Evolutionary conservation across 2,888 invertebrate species (phyloP).

Genomic region (Papilio demoleus): DNA sequence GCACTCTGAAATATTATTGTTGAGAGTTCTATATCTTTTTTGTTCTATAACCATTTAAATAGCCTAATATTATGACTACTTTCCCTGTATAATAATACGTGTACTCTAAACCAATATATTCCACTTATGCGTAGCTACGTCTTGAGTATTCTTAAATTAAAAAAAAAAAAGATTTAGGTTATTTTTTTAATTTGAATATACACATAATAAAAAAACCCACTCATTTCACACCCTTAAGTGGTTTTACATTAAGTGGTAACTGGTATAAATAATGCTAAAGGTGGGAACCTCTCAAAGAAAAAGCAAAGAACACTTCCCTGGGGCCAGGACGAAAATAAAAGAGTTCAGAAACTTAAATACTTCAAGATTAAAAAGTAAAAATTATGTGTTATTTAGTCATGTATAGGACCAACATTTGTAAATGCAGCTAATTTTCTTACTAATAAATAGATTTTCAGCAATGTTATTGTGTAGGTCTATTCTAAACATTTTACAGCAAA

Average conservation of each 20-base stretch:
- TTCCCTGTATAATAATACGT: too few species aligned
- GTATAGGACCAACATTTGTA: background rate
- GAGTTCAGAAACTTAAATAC: conserved; percentile 1
- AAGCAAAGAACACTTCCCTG: background rate
- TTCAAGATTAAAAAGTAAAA: background rate
- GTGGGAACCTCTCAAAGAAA: conserved; percentile 12
- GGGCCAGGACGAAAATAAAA: background rate
- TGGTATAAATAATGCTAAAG: background rate
- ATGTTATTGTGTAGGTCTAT: background rate
- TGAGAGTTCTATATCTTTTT: background rate
- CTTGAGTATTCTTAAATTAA: too few species aligned
- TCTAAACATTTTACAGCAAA: background rate
- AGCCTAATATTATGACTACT: too few species aligned
- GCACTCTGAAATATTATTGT: background rate
- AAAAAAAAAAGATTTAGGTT: too few species aligned
- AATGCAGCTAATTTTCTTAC: background rate
- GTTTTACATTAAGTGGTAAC: background rate
- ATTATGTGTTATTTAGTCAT: too few species aligned
- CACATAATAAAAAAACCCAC: too few species aligned
- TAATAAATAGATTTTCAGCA: background rate
- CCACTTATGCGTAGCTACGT: too few species aligned
- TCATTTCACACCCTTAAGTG: conserved; percentile 1
- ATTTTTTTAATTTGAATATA: too few species aligned
- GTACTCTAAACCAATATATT: too few species aligned
- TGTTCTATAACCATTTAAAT: too few species aligned